phyloP scores from a whole-genome alignment of 2,888 invertebrate species.

The Crematogaster levior region DNA sequence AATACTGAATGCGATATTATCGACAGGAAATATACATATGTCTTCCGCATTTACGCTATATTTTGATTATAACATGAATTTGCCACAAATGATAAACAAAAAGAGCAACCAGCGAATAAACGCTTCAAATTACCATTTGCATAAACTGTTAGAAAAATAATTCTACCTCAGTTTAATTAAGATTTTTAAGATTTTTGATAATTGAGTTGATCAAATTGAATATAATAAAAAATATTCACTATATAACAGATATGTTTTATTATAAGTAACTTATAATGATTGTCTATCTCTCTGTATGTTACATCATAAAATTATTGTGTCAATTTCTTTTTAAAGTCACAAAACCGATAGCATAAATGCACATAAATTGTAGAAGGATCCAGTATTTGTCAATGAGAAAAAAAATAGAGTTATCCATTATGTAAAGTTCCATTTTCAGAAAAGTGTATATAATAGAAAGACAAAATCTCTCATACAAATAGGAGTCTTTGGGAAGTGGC shows the following conservation, averaged over 20 bases:
- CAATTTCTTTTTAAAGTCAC: neutral
- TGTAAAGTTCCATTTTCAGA: slow-evolving; percentile 9
- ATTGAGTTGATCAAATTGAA: neutral
- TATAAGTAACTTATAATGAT: neutral
- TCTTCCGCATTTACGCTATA: neutral
- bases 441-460: neutral
- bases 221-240: neutral
- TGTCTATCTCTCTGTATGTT: neutral
- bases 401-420: neutral
- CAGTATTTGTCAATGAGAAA: neutral
- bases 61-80: slow-evolving; percentile 6
- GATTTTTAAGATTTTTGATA: too few species aligned
- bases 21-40: neutral
- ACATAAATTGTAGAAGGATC: neutral
- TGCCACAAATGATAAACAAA: neutral
- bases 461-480: slow-evolving; percentile 30
- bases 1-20: slow-evolving; percentile 4
- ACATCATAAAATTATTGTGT: neutral
- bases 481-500: slow-evolving; percentile 6
- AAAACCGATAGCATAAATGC: neutral
- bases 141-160: slow-evolving; percentile 1
- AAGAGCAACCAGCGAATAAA: neutral
- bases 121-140: neutral
- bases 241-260: neutral
- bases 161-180: neutral